A percentile compares a stretch with the other conserved stretches of the same genome.
These are phyloP conservation scores for Hypselothyrea guttata DNA, from an alignment of 2,888 invertebrate genomes.

Conservation along the genomic window DNA sequence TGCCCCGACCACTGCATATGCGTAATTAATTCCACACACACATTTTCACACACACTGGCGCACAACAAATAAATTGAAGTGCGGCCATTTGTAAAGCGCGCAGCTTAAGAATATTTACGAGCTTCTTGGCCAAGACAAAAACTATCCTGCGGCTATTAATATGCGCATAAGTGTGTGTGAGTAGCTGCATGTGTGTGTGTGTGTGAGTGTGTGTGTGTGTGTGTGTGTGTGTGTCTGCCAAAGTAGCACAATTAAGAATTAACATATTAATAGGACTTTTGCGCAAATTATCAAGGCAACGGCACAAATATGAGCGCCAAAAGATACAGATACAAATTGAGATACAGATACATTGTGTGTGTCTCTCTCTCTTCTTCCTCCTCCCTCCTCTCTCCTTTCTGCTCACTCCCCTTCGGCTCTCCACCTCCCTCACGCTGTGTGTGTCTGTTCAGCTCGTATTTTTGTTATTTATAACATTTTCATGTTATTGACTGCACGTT, in stretches of 20 bases:
- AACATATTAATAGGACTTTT: slow-evolving; percentile 78
- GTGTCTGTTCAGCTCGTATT: slow-evolving; percentile 46
- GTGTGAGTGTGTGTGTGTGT: slow-evolving; percentile 12
- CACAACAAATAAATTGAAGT: slow-evolving; percentile 65
- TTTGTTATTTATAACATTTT: slow-evolving; percentile 76
- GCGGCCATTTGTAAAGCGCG: slow-evolving; percentile 67
- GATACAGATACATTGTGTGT: slow-evolving; percentile 25
- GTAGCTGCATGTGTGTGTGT: too few species aligned
- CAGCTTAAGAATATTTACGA: slow-evolving; percentile 70
- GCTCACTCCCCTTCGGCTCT: too few species aligned
- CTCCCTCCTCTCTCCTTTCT: too few species aligned
- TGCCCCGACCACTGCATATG: slow-evolving; percentile 17
- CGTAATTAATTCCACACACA: slow-evolving; percentile 50
- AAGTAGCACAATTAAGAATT: slow-evolving; percentile 75
- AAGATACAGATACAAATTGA: slow-evolving; percentile 27
- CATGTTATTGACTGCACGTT: slow-evolving; percentile 70
- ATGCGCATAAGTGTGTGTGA: slow-evolving; percentile 41
- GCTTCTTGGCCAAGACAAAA: slow-evolving; percentile 39
- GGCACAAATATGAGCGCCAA: slow-evolving; percentile 61
- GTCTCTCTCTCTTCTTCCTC: too few species aligned
- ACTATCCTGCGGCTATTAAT: slow-evolving; percentile 64
- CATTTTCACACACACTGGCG: neutral
- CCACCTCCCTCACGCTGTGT: too few species aligned
- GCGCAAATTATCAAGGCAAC: slow-evolving; percentile 69
- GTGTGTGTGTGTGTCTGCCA: slow-evolving; percentile 23